Conservation (phyloP, 2,113 vertebrate genomes). For the Ancistrus triradiatus region DNA sequence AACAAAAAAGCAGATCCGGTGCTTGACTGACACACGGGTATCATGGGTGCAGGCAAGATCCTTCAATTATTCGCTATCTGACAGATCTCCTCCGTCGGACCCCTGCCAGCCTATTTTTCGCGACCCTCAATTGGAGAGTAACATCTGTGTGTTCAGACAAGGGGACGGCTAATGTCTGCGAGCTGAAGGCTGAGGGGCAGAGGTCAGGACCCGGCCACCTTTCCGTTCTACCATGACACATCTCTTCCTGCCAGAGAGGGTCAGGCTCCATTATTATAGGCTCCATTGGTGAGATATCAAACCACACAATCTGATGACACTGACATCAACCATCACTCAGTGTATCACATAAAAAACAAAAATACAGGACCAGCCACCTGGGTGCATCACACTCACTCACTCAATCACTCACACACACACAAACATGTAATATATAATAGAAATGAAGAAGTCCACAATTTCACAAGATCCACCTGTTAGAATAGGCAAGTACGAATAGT, state of each 20-base stretch:
- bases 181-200: constrained; percentile 14
- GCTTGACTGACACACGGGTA: background rate
- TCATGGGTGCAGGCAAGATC: constrained; percentile 19
- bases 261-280: constrained; percentile 34
- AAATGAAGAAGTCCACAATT: too few species aligned
- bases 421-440: too few species aligned
- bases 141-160: constrained; percentile 24
- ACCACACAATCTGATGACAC: constrained; percentile 22
- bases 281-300: constrained; percentile 26
- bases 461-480: too few species aligned
- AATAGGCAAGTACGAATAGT: too few species aligned
- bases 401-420: background rate
- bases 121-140: constrained; percentile 25
- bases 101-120: constrained; percentile 15
- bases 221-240: constrained; percentile 29
- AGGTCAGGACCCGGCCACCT: constrained; percentile 29
- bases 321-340: constrained; percentile 6
- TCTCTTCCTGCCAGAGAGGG: constrained; percentile 26
- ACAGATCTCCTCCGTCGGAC: background rate
- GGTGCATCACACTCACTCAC: background rate
- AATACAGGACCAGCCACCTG: background rate
- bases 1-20: constrained; percentile 1
- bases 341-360: constrained; percentile 1
- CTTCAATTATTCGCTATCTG: constrained; percentile 32
- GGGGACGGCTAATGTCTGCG: constrained; percentile 33